A percentile compares a stretch with the other conserved stretches of the same genome.
Conservation (phyloP, 2,113 vertebrate genomes). For the Arenaria interpres region DNA sequence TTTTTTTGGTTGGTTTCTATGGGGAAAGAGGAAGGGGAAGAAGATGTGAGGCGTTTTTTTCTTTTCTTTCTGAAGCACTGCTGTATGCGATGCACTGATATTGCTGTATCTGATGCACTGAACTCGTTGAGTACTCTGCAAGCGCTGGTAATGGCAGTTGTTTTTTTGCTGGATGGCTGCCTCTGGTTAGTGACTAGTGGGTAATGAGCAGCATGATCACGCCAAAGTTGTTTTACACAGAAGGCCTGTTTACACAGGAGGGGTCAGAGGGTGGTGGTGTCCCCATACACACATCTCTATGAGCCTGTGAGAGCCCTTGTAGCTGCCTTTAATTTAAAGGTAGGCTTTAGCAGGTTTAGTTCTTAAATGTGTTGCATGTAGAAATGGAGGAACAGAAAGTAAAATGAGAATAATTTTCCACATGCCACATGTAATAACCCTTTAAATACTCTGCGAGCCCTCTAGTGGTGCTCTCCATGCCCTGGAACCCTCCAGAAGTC, state of each 20-base stretch:
- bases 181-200: not conserved
- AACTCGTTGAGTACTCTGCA: not conserved
- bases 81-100: accelerated
- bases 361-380: accelerated
- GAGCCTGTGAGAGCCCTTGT: accelerated
- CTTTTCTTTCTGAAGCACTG: not conserved
- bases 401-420: not conserved
- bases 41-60: not conserved
- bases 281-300: too few species aligned
- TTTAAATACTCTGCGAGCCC: conserved; percentile 25
- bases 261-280: not conserved
- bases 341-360: not conserved
- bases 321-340: not conserved
- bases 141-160: not conserved
- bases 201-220: not conserved
- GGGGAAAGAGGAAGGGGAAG: not conserved
- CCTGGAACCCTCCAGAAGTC: not conserved
- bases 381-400: not conserved
- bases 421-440: not conserved
- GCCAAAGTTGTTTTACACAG: not conserved
- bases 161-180: not conserved
- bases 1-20: not conserved
- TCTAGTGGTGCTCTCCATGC: conserved; percentile 12
- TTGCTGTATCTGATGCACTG: not conserved
- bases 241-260: not conserved